Percentiles rank a stretch among this genome's conserved stretches.
Conservation (phyloP, 2,113 vertebrate species). For the Proteles cristata region DNA sequence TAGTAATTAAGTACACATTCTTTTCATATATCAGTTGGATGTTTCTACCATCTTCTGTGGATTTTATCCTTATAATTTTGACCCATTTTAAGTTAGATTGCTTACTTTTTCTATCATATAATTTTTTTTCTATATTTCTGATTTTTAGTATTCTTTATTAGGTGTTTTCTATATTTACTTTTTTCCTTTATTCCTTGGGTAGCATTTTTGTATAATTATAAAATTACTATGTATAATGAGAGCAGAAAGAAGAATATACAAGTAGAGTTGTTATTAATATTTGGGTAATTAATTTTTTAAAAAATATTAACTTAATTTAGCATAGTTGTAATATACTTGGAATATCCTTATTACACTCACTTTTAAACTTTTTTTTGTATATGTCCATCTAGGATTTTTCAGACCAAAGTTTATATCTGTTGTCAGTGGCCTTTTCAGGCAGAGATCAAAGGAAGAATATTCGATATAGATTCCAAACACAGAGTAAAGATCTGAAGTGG, state of each 20-base stretch:
- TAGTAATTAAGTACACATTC: not conserved
- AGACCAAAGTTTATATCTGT: slow-evolving; percentile 34
- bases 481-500: slow-evolving; percentile 72
- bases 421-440: slow-evolving; percentile 43
- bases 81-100: not conserved
- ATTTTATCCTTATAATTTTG: not conserved
- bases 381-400: slow-evolving; percentile 15
- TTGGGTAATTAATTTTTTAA: not conserved
- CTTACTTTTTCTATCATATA: not conserved
- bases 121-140: not conserved
- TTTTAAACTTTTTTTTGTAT: not conserved
- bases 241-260: not conserved
- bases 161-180: not conserved
- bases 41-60: not conserved
- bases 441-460: slow-evolving; percentile 76
- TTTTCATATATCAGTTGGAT: not conserved
- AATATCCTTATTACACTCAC: not conserved
- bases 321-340: not conserved
- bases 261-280: not conserved
- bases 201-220: not conserved
- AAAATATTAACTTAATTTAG: not conserved
- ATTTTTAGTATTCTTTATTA: not conserved
- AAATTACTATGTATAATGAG: not conserved
- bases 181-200: not conserved
- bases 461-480: slow-evolving; percentile 71